Evolutionary conservation across 1,140 invertebrate species (phyloP).

Genomic region (Drosophila bocki): DNA sequence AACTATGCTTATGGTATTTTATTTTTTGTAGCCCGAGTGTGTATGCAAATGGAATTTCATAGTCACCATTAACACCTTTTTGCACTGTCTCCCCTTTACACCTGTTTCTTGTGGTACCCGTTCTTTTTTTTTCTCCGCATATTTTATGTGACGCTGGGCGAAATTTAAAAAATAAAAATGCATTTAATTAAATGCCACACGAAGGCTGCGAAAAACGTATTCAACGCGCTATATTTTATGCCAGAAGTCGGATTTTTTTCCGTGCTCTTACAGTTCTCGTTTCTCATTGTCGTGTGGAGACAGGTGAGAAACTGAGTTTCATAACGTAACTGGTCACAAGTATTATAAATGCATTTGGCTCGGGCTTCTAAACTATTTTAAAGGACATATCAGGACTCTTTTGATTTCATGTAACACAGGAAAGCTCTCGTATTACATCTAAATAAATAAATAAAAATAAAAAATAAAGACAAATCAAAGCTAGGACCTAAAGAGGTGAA

Average conservation of each 20-base stretch:
- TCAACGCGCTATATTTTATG: constrained; percentile 69
- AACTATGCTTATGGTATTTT: constrained; percentile 55
- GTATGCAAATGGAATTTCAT: constrained; percentile 80
- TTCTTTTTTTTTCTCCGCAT: constrained; percentile 45
- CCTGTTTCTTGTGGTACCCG: constrained; percentile 53
- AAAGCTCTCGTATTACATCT: background rate
- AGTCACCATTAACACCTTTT: constrained; percentile 82
- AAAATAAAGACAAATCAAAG: background rate
- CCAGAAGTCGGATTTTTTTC: constrained; percentile 36
- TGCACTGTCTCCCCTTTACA: constrained; percentile 56
- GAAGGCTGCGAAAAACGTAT: constrained; percentile 74
- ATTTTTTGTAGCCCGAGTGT: constrained; percentile 46
- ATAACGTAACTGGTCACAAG: constrained; percentile 22
- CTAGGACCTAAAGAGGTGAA: no score
- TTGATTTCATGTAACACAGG: background rate
- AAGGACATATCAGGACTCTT: background rate
- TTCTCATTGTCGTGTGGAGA: constrained; percentile 35
- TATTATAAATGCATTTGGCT: constrained; percentile 40
- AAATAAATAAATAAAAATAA: background rate
- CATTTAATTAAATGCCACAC: constrained; percentile 81
- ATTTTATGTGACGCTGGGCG: constrained; percentile 72
- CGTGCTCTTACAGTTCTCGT: constrained; percentile 17
- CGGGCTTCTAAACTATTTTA: background rate
- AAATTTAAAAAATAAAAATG: constrained; percentile 63
- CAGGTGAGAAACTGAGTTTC: constrained; percentile 38